Evolutionary conservation across 2,888 invertebrate genomes (phyloP).

Genomic region (Leptothorax acervorum): DNA sequence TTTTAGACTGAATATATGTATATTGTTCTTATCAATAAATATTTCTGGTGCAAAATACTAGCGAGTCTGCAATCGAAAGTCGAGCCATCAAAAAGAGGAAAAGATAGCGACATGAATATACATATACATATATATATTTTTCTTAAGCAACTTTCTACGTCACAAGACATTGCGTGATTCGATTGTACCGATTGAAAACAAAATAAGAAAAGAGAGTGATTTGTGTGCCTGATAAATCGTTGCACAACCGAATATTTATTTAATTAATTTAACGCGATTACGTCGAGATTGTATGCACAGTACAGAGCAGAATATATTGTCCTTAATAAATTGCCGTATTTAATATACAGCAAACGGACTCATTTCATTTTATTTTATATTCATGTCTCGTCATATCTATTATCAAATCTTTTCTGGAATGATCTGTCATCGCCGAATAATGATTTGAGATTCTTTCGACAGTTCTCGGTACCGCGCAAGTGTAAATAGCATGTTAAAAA

Average conservation of each 20-base stretch:
- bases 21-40: slow-evolving; percentile 57
- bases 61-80: slow-evolving; percentile 21
- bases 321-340: slow-evolving; percentile 78
- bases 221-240: neutral
- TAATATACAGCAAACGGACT: slow-evolving; percentile 56
- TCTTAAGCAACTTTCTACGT: slow-evolving; percentile 79
- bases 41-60: slow-evolving; percentile 47
- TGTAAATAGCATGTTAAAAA: neutral
- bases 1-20: slow-evolving; percentile 73
- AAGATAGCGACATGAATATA: slow-evolving; percentile 4
- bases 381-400: neutral
- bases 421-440: neutral
- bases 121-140: slow-evolving; percentile 61
- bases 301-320: slow-evolving; percentile 64
- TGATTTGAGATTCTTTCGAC: neutral
- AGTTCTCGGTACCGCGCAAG: neutral
- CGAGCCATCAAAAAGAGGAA: slow-evolving; percentile 13
- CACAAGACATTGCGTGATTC: slow-evolving; percentile 50
- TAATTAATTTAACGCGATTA: slow-evolving; percentile 73
- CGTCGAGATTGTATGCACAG: slow-evolving; percentile 39
- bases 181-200: slow-evolving; percentile 52
- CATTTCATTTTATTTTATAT: neutral
- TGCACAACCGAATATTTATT: slow-evolving; percentile 70
- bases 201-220: slow-evolving; percentile 28
- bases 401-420: neutral